Evolutionary conservation across 2,888 invertebrate genomes (phyloP).

Genomic region (Apodemia mormo): DNA sequence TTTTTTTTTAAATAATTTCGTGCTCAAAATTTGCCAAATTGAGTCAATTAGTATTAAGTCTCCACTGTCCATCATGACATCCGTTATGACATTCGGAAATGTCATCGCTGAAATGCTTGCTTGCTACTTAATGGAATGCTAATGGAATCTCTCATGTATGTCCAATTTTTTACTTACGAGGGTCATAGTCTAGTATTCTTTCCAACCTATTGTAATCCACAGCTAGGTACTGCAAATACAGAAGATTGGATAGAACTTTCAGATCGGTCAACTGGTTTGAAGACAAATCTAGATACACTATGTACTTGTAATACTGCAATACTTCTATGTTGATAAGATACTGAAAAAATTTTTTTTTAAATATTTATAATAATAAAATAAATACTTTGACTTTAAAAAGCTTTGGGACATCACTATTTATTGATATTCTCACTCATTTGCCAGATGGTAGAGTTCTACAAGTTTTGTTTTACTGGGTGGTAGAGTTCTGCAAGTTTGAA

Average conservation of each 20-base stretch:
- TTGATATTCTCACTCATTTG: too few relatives aligned
- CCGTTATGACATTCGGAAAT: too few relatives aligned
- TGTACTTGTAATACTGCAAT: slow-evolving; percentile 76
- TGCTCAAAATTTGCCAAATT: too few relatives aligned
- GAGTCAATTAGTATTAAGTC: too few relatives aligned
- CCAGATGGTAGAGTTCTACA: too few relatives aligned
- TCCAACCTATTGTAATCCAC: slow-evolving; percentile 79
- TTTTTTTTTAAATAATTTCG: too few relatives aligned
- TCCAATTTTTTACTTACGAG: slow-evolving; percentile 57
- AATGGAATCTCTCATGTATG: background rate
- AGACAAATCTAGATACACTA: slow-evolving; percentile 83
- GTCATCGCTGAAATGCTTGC: too few relatives aligned
- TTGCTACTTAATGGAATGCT: background rate
- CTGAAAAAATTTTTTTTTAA: slow-evolving; percentile 50
- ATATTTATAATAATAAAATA: background rate
- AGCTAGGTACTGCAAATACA: slow-evolving; percentile 81
- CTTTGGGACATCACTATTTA: too few relatives aligned
- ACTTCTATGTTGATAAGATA: slow-evolving; percentile 70
- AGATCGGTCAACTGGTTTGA: slow-evolving; percentile 78
- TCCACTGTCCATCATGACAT: too few relatives aligned
- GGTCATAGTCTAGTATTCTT: slow-evolving; percentile 77
- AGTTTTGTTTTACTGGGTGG: too few relatives aligned
- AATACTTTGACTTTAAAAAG: too few relatives aligned
- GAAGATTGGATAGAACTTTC: slow-evolving; percentile 73
- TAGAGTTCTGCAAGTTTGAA: too few relatives aligned